These are phyloP conservation scores for Apodemia zela DNA, from an alignment of 2,888 invertebrate species.

Conservation along the genomic window DNA sequence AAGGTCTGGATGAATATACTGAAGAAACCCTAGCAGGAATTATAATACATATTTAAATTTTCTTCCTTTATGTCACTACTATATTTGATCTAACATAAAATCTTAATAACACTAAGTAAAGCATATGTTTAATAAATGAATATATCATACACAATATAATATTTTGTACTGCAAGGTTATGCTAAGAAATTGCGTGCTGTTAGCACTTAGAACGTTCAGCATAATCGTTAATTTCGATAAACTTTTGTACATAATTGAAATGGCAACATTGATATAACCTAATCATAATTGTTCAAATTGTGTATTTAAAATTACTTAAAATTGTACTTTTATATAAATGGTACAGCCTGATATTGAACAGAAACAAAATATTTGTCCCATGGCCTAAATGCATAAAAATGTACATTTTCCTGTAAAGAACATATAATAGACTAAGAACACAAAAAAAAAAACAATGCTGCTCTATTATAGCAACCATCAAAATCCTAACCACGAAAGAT, in stretches of 20 bases:
- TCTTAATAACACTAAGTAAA: conserved; percentile 67
- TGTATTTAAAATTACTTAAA: conserved; percentile 31
- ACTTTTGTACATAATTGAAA: conserved; percentile 39
- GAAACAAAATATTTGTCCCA: conserved; percentile 16
- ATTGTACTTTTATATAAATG: conserved; percentile 34
- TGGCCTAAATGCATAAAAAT: conserved; percentile 20
- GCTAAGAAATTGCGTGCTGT: conserved; percentile 29
- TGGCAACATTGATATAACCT: conserved; percentile 46
- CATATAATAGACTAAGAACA: too few species aligned
- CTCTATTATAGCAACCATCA: not conserved
- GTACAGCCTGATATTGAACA: conserved; percentile 22
- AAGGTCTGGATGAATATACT: not conserved
- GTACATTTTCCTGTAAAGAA: conserved; percentile 15
- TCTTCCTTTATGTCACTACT: conserved; percentile 43
- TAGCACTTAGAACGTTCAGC: conserved; percentile 24
- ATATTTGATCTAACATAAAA: conserved; percentile 44
- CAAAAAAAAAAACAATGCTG: too few species aligned
- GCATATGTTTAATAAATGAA: conserved; percentile 67
- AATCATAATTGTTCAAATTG: conserved; percentile 42
- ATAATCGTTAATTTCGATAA: conserved; percentile 24
- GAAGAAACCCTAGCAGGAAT: conserved; percentile 38
- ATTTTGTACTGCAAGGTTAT: conserved; percentile 77
- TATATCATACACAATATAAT: conserved; percentile 64
- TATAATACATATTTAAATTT: conserved; percentile 56
- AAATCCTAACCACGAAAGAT: conserved; percentile 2